A percentile compares a stretch with the other conserved stretches of the same genome.
Conservation (phyloP, 2,797 vertebrate species). For the Myotis daubentonii region DNA sequence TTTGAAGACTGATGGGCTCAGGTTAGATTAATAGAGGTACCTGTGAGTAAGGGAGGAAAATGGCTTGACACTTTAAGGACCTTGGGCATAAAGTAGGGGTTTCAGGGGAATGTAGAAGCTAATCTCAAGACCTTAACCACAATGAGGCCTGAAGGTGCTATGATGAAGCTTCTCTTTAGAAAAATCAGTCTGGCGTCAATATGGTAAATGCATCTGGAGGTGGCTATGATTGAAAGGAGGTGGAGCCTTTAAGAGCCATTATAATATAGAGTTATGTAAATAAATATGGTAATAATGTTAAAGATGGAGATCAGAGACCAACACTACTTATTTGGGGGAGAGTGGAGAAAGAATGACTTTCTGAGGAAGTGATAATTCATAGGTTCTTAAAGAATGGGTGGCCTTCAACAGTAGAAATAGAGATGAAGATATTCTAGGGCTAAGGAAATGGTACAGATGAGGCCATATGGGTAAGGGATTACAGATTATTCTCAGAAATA, state of each 20-base stretch:
- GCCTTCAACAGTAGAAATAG: neutral
- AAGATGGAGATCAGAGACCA: neutral
- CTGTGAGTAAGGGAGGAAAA: neutral
- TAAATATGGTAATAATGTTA: neutral
- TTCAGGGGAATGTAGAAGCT: neutral
- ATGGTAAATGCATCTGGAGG: neutral
- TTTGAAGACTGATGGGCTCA: neutral
- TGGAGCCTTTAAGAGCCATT: neutral
- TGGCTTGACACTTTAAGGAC: neutral
- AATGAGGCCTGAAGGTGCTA: neutral
- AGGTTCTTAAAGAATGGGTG: constrained; percentile 27
- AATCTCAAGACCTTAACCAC: neutral
- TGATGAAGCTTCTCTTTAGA: neutral
- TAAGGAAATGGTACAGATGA: neutral
- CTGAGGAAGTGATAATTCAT: constrained; percentile 13
- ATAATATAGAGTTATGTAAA: neutral
- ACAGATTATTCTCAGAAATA: neutral
- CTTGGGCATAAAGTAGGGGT: neutral
- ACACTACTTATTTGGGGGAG: neutral
- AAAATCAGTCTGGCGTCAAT: neutral
- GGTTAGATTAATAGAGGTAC: neutral
- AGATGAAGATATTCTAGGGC: neutral
- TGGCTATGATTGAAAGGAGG: neutral
- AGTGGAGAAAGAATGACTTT: neutral
- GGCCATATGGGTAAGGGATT: neutral